Percentiles rank a stretch among this genome's conserved stretches.
Conservation (phyloP, 2,888 invertebrate genomes). For the Branchellion lobata region DNA sequence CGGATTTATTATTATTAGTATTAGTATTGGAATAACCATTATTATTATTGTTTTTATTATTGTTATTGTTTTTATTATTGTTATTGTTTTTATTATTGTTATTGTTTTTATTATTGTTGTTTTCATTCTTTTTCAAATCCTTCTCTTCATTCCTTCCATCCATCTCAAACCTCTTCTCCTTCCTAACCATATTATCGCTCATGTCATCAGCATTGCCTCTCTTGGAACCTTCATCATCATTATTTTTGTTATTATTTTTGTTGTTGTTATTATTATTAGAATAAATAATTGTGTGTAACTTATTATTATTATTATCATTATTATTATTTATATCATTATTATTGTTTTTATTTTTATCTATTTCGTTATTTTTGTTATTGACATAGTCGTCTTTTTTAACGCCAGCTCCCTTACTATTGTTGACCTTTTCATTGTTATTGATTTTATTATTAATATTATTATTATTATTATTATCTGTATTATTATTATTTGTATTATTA, state of each 20-base stretch:
- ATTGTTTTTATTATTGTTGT: neutral
- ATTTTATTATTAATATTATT: neutral
- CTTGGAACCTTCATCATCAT: neutral
- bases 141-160: too few relatives aligned
- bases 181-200: too few relatives aligned
- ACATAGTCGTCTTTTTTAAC: slow-evolving; percentile 1
- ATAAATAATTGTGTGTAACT: too few relatives aligned
- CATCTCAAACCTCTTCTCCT: too few relatives aligned
- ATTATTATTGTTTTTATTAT: neutral
- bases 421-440: neutral
- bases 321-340: neutral
- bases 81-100: neutral
- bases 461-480: neutral
- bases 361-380: neutral
- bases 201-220: neutral
- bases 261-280: neutral
- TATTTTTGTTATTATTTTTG: neutral
- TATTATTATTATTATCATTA: neutral
- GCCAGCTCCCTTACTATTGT: neutral
- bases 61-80: neutral
- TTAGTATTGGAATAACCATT: neutral
- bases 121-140: too few relatives aligned
- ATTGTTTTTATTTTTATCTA: neutral
- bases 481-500: neutral
- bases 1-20: too few relatives aligned